Percentiles rank a stretch among this genome's conserved stretches.
phyloP scores from a whole-genome alignment of 2,888 invertebrate genomes.

The Dusona sp. region DNA sequence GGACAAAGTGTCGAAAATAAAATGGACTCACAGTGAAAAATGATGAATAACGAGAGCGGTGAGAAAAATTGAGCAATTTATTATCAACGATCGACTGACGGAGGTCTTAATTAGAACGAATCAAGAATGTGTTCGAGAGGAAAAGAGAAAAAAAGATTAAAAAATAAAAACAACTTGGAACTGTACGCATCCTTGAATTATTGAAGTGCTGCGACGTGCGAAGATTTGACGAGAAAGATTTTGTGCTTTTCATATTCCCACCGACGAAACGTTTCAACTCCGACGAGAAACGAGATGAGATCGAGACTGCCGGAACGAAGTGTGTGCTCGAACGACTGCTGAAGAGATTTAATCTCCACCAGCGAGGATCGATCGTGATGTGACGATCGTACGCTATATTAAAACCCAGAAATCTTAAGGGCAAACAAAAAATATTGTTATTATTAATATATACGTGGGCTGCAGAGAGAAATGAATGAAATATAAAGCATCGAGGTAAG shows the following conservation, averaged over 20 bases:
- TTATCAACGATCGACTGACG: background rate
- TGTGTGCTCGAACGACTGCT: conserved; percentile 25
- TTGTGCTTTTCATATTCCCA: conserved; percentile 8
- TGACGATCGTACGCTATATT: conserved; percentile 28
- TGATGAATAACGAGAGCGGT: conserved; percentile 8
- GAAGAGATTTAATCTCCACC: conserved; percentile 24
- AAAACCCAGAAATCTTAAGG: background rate
- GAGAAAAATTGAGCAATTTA: conserved; percentile 23
- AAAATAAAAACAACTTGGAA: background rate
- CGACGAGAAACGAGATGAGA: conserved; percentile 41
- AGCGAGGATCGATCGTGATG: conserved; percentile 30
- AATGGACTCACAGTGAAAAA: background rate
- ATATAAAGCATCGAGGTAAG: conserved; percentile 27
- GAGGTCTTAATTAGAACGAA: background rate
- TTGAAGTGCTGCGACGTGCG: conserved; percentile 1
- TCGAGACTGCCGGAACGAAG: conserved; percentile 28
- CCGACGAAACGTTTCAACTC: background rate
- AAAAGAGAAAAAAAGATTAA: background rate
- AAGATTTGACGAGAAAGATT: conserved; percentile 11
- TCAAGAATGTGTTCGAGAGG: background rate
- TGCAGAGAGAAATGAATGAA: background rate
- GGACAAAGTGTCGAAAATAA: background rate
- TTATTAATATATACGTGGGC: conserved; percentile 5
- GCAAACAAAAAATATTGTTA: conserved; percentile 7
- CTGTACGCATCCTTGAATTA: background rate